phyloP scores from a whole-genome alignment of 2,113 vertebrate genomes.

The Lepus europaeus region DNA sequence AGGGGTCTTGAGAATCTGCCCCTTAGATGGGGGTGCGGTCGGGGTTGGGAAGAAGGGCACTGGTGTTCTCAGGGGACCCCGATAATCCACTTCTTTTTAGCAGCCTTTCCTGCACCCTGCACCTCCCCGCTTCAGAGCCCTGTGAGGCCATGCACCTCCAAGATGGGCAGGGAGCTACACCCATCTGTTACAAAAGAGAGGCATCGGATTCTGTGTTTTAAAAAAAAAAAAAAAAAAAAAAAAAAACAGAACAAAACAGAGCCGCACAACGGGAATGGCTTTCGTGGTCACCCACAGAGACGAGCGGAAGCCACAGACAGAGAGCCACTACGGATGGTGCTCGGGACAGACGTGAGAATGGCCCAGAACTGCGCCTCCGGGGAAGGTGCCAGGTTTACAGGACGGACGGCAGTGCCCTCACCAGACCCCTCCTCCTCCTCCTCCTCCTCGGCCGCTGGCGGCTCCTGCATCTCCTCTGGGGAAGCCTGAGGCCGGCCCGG shows the following conservation, averaged over 20 bases:
- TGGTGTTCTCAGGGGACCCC: no score
- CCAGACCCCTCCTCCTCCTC: constrained; percentile 94
- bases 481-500: constrained; percentile 90
- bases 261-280: constrained; percentile 60
- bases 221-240: not conserved
- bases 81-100: constrained; percentile 86
- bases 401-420: constrained; percentile 95
- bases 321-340: constrained; percentile 86
- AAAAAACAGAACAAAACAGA: not conserved
- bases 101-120: constrained; percentile 89
- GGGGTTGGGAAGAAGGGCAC: accelerated
- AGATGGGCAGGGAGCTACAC: not conserved
- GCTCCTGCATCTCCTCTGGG: constrained; percentile 92
- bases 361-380: constrained; percentile 89
- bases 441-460: constrained; percentile 78
- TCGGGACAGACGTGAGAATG: constrained; percentile 88
- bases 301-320: constrained; percentile 86
- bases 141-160: constrained; percentile 69
- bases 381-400: constrained; percentile 87
- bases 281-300: constrained; percentile 78
- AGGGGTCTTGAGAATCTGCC: accelerated
- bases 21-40: accelerated
- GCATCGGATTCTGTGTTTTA: constrained; percentile 36
- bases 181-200: constrained; percentile 65
- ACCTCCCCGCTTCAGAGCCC: constrained; percentile 54